Conservation (phyloP, 2,797 vertebrate genomes). For the Rhinophrynus dorsalis region DNA sequence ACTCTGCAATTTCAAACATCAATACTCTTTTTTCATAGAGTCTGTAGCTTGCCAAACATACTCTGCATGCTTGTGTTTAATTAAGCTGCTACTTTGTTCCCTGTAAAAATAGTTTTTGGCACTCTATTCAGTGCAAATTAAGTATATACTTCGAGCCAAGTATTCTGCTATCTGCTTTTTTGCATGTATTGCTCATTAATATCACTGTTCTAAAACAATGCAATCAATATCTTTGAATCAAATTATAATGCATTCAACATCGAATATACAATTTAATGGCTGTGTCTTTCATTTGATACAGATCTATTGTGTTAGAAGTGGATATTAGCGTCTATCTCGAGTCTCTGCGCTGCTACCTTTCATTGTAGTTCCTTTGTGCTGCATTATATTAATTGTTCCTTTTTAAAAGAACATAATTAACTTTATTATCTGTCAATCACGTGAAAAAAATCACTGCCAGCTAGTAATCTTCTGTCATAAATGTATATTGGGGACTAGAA, state of each 20-base stretch:
- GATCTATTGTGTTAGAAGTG: background rate
- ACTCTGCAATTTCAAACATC: background rate
- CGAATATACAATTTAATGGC: background rate
- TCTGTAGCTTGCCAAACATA: background rate
- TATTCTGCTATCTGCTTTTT: constrained; percentile 17
- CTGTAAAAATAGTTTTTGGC: constrained; percentile 44
- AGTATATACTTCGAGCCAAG: constrained; percentile 34
- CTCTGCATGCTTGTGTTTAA: background rate
- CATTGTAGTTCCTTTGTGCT: too few species aligned
- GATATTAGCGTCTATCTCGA: background rate
- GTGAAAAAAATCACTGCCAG: too few species aligned
- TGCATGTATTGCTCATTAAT: constrained; percentile 35
- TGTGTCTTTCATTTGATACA: constrained; percentile 1
- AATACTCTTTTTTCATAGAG: background rate
- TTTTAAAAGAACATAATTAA: too few species aligned
- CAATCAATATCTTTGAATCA: constrained; percentile 43
- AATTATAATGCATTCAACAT: constrained; percentile 38
- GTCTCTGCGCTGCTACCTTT: too few species aligned
- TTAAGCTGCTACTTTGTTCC: constrained; percentile 24
- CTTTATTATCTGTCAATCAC: too few species aligned
- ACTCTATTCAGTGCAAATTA: constrained; percentile 43
- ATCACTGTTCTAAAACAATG: constrained; percentile 28
- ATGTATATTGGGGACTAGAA: too few species aligned
- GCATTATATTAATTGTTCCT: too few species aligned
- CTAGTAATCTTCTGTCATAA: too few species aligned